Base-by-base conservation (phyloP, 2,113 vertebrate genomes). In the Hippoglossus stenolepis region DNA sequence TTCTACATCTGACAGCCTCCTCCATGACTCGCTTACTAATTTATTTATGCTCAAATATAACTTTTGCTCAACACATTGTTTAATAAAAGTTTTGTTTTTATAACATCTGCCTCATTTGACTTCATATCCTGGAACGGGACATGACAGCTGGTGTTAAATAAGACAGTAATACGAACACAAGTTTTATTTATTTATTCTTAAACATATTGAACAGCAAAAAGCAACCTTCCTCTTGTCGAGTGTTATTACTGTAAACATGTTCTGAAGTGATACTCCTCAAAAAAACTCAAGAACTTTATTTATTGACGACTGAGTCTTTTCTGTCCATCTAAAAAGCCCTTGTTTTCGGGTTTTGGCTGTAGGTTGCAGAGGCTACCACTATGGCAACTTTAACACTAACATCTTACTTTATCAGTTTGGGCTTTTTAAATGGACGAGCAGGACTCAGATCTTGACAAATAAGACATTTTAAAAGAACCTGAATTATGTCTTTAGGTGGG, bases 111-210 rank as follows among this genome's bases (percentile, higher is more conserved):
- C 14, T 61, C 56, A 0, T 73, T 81, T 49, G 40, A 3, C 3
- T 26, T 15, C 2, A 20, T 8, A 59, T 53, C 18, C 3, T 3
- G 17, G 17, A 61, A 59, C 4, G 2, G 57, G 53, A n/a, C 35
- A 28, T 31, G 18, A 7, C 14, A 43, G 26, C 20, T 45, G 1
- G 24, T 43, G 14, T 20, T 49, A 9, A 87, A 73, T 62, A 66
- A 75, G n/a, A 81, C 71, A 87, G 18, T 1, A 65, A 35, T 26
- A 70, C 71, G 81, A 0, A 45, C 53, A 72, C 62, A 75, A 75
- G 62, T 86, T 87, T 72, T 23, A 86, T 75, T 80, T 73, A 90
- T 92, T 93, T 92, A 90, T 94, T 94, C 24, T 90, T 80, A 84
- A 85, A 69, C 89, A 90, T 87, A 85, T 31, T 79, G 65, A 91